phyloP scores from a whole-genome alignment of 2,113 vertebrate species.

The Ranitomeya variabilis region DNA sequence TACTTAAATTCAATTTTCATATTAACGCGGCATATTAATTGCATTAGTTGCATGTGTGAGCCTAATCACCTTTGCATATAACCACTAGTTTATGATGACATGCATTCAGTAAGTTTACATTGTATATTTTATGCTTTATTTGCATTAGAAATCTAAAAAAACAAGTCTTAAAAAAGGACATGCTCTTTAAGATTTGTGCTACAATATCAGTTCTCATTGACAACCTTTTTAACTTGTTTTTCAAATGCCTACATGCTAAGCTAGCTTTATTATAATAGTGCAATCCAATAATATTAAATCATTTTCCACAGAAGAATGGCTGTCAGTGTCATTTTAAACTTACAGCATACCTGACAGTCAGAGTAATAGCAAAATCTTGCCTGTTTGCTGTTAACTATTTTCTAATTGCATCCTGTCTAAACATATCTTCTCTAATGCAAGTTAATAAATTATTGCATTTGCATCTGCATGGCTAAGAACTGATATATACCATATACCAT shows the following conservation, averaged over 20 bases:
- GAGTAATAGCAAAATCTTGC: neutral
- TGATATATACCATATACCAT: neutral
- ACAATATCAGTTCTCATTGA: too few species aligned
- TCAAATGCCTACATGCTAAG: neutral
- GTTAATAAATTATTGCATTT: slow-evolving; percentile 11
- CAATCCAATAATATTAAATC: neutral
- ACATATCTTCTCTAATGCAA: slow-evolving; percentile 3
- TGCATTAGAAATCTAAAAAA: too few species aligned
- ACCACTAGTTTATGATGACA: too few species aligned
- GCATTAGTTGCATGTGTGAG: too few species aligned
- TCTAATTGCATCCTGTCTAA: neutral
- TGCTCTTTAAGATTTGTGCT: too few species aligned
- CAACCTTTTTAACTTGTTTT: too few species aligned
- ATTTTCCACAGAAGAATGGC: neutral
- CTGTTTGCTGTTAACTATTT: neutral
- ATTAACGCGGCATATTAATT: too few species aligned
- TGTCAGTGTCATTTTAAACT: neutral
- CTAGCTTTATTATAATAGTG: neutral
- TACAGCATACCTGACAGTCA: neutral
- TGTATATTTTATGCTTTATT: too few species aligned
- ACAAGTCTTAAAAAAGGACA: too few species aligned
- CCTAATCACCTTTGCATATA: too few species aligned
- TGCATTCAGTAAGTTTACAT: too few species aligned
- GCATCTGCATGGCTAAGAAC: neutral
- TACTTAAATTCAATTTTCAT: too few species aligned